Evolutionary conservation across 2,888 invertebrate species (phyloP).

Genomic region (Villa cingulata): DNA sequence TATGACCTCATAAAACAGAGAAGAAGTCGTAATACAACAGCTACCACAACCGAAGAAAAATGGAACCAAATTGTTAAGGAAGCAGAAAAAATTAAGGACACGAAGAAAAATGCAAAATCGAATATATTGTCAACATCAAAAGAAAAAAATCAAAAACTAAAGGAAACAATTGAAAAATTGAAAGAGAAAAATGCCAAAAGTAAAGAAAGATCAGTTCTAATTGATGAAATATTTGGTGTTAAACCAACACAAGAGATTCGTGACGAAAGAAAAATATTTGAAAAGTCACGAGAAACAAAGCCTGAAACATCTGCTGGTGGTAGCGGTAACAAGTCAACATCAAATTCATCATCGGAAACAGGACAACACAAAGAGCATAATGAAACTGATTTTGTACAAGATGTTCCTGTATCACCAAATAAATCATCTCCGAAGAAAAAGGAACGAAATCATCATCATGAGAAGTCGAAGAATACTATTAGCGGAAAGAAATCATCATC

Average conservation of each 20-base stretch:
- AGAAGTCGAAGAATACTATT: background rate
- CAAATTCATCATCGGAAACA: background rate
- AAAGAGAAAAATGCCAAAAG: slow-evolving; percentile 38
- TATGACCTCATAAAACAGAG: slow-evolving; percentile 49
- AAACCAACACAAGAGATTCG: slow-evolving; percentile 12
- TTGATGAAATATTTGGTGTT: slow-evolving; percentile 14
- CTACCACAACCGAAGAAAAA: slow-evolving; percentile 18
- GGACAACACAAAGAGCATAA: background rate
- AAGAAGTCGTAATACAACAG: slow-evolving; percentile 34
- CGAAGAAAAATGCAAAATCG: slow-evolving; percentile 31
- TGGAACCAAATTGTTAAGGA: slow-evolving; percentile 24
- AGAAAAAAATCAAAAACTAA: slow-evolving; percentile 40
- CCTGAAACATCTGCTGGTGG: background rate
- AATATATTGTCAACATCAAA: slow-evolving; percentile 6
- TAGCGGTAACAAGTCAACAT: background rate
- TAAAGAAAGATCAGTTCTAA: slow-evolving; percentile 13
- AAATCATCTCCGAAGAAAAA: slow-evolving; percentile 19
- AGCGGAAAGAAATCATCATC: slow-evolving; percentile 8
- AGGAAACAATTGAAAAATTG: slow-evolving; percentile 48
- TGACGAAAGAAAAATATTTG: slow-evolving; percentile 11
- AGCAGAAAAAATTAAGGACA: slow-evolving; percentile 15
- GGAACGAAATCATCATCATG: slow-evolving; percentile 12
- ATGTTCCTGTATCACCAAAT: slow-evolving; percentile 19
- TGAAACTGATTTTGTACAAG: slow-evolving; percentile 23
- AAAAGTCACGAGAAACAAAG: slow-evolving; percentile 11